Evolutionary conservation across 2,888 invertebrate species (phyloP).

Genomic region (Agonopterix heracliana): DNA sequence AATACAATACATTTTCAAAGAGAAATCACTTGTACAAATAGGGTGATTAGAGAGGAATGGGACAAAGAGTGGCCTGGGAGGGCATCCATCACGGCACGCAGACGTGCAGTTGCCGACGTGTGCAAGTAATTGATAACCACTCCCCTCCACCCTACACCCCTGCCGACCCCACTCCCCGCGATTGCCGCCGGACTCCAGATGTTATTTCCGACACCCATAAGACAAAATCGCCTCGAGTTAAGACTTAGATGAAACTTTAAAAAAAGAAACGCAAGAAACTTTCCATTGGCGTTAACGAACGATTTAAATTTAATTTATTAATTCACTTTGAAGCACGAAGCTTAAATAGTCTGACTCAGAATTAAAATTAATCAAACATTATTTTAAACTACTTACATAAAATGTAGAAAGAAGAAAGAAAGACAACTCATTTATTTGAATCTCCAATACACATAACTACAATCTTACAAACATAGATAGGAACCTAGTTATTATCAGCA

Average conservation of each 20-base stretch:
- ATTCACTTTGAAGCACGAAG: too few relatives aligned
- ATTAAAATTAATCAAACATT: too few relatives aligned
- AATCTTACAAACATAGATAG: too few relatives aligned
- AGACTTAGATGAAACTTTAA: not conserved
- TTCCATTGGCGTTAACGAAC: too few relatives aligned
- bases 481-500: too few relatives aligned
- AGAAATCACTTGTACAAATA: constrained; percentile 6
- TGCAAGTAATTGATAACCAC: constrained; percentile 31
- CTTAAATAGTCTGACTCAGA: too few relatives aligned
- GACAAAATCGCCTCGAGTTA: constrained; percentile 1
- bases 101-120: constrained; percentile 24
- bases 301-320: too few relatives aligned
- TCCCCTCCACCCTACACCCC: not conserved
- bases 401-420: too few relatives aligned
- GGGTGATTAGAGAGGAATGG: constrained; percentile 7
- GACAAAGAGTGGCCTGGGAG: constrained; percentile 5
- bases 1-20: not conserved
- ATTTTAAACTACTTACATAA: too few relatives aligned
- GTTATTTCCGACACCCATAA: not conserved
- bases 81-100: constrained; percentile 27
- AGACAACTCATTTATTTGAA: too few relatives aligned
- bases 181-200: not conserved
- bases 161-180: not conserved
- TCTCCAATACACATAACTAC: too few relatives aligned
- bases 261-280: too few relatives aligned